Evolutionary conservation across 2,888 invertebrate genomes (phyloP).

Genomic region (Rhamnusium bicolor): DNA sequence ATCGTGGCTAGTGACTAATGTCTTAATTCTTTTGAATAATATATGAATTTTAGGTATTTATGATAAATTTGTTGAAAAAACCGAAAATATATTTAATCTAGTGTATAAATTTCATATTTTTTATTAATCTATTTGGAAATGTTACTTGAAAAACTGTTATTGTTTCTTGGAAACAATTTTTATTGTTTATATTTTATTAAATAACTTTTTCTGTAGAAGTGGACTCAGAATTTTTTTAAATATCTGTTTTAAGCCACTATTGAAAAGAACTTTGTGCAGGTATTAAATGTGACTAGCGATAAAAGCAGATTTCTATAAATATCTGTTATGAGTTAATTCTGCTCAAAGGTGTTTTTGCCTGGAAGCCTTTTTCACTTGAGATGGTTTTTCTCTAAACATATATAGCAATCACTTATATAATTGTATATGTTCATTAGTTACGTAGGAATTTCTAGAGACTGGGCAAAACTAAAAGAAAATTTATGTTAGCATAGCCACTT

Average conservation of each 20-base stretch:
- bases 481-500: conserved; percentile 32
- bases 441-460: conserved; percentile 35
- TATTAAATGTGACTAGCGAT: not conserved
- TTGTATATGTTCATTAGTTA: conserved; percentile 18
- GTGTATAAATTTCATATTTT: not conserved
- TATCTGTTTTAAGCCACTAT: not conserved
- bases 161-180: not conserved
- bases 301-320: not conserved
- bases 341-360: conserved; percentile 13
- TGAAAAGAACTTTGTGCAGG: conserved; percentile 4
- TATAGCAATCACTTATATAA: not conserved
- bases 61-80: not conserved
- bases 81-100: not conserved
- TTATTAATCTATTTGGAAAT: not conserved
- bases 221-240: not conserved
- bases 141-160: not conserved
- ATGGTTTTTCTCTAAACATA: conserved; percentile 4
- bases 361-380: conserved; percentile 15
- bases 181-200: not conserved
- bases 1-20: not conserved
- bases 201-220: not conserved
- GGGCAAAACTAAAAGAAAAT: conserved; percentile 21
- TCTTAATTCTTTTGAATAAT: not conserved
- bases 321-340: not conserved
- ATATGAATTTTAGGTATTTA: not conserved